Conservation (phyloP, 2,113 vertebrate species). For the Antennarius striatus region DNA sequence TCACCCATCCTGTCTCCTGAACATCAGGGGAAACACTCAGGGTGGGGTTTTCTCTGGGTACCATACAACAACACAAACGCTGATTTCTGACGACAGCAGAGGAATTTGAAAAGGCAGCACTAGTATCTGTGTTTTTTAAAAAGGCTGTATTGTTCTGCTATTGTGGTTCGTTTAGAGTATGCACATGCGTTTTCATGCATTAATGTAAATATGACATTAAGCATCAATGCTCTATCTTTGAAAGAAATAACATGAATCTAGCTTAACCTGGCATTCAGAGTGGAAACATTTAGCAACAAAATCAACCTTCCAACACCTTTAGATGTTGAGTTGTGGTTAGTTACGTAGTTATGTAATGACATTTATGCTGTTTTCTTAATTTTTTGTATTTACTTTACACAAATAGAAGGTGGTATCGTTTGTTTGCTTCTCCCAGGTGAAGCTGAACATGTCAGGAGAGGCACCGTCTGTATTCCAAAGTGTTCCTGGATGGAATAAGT, state of each 20-base stretch:
- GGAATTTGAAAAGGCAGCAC: background rate
- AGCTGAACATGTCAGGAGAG: background rate
- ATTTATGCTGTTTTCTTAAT: too few species aligned
- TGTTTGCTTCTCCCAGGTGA: too few species aligned
- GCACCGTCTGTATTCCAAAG: background rate
- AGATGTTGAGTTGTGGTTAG: too few species aligned
- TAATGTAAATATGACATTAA: too few species aligned
- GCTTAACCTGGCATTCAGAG: constrained; percentile 1
- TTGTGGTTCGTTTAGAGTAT: background rate
- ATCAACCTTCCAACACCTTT: too few species aligned
- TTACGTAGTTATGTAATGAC: too few species aligned
- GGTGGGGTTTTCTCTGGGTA: background rate
- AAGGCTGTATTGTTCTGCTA: too few species aligned
- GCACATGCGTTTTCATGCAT: background rate
- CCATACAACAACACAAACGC: constrained; percentile 16
- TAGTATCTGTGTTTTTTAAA: too few species aligned
- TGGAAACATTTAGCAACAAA: background rate
- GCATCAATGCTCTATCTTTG: background rate
- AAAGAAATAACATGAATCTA: background rate
- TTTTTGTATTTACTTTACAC: too few species aligned
- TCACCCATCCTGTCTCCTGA: background rate
- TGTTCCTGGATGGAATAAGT: constrained; percentile 17
- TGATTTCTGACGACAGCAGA: background rate
- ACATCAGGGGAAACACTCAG: constrained; percentile 1
- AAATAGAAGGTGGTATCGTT: too few species aligned